phyloP scores from a whole-genome alignment of 2,888 invertebrate genomes.

The Augiades crinisus region DNA sequence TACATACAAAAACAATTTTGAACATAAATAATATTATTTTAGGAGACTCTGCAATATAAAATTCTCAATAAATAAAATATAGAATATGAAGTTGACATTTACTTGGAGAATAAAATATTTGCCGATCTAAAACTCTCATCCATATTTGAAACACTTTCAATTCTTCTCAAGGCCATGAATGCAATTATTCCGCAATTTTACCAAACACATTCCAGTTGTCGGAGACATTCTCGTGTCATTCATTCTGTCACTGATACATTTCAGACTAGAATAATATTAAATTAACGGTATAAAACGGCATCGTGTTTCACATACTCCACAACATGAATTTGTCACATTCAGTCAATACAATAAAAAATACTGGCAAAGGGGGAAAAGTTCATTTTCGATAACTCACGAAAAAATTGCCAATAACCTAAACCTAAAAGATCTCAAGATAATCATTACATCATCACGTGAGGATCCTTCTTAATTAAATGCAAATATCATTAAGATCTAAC shows the following conservation, averaged over 20 bases:
- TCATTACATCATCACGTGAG: slow-evolving; percentile 49
- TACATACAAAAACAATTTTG: slow-evolving; percentile 38
- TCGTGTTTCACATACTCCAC: slow-evolving; percentile 36
- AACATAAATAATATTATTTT: slow-evolving; percentile 38
- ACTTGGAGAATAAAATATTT: slow-evolving; percentile 31
- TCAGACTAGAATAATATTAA: slow-evolving; percentile 67
- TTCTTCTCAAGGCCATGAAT: slow-evolving; percentile 31
- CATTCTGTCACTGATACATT: slow-evolving; percentile 52
- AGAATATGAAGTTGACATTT: slow-evolving; percentile 40
- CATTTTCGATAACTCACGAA: slow-evolving; percentile 40
- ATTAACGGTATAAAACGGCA: slow-evolving; percentile 37
- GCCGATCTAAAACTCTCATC: slow-evolving; percentile 3
- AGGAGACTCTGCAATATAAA: slow-evolving; percentile 36
- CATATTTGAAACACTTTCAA: slow-evolving; percentile 28
- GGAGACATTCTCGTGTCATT: slow-evolving; percentile 28
- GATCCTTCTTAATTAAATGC: slow-evolving; percentile 71
- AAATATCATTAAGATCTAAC: slow-evolving; percentile 61
- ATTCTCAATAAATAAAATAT: slow-evolving; percentile 47
- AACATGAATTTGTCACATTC: slow-evolving; percentile 40
- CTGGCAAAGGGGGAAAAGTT: slow-evolving; percentile 68
- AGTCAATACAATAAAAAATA: slow-evolving; percentile 60
- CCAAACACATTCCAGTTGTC: slow-evolving; percentile 28
- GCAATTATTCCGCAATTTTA: slow-evolving; percentile 25
- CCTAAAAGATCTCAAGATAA: slow-evolving; percentile 51
- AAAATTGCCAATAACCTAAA: slow-evolving; percentile 54